Base-by-base conservation (phyloP, 2,888 invertebrate species). In the Gari tellinella region DNA sequence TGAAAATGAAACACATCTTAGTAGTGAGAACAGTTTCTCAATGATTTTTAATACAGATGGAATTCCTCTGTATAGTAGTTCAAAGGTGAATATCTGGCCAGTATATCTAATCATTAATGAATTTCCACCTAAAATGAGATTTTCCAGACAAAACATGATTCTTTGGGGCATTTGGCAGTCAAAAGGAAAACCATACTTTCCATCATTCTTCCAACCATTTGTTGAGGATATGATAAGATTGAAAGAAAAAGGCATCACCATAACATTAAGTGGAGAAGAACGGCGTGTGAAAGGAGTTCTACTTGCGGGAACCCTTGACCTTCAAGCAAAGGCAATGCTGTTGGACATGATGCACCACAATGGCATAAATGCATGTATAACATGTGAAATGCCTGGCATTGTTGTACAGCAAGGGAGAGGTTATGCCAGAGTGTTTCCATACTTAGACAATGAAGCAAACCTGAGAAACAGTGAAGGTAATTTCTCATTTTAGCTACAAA, bases 31-130 rank as follows among this genome's bases (percentile, higher is more conserved):
- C n/a, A n/a, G n/a, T n/a, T n/a, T n/a, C n/a, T n/a, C n/a, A n/a
- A n/a, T n/a, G n/a, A n/a, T n/a, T n/a, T n/a, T n/a, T n/a, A 75
- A 80, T 45, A 80, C 80, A 26, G 72, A 76, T 75, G 75, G 75
- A 15, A 51, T 80, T 2, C 55, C 55, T 21, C 37, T 76, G 12
- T 80, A 72, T 46, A 41, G 52, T 0, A 76, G 70, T 4, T 73
- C 73, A 17, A 66, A 67, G 31, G 55, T 76, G 5, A 60, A 76
- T 23, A 26, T 80, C 5, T 80, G 80, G 80, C 73, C 72, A 45
- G 40, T 80, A 12, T 80, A 61, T 48, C 23, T 80, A 12, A 70
- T 73, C 14, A 67, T 80, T 12, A 76, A 75, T 61, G 75, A 80
- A 48, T 52, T 73, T 14, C 41, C 8, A 40, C 76, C 75, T 10